Percentiles rank a stretch among this genome's conserved stretches.
phyloP scores from a whole-genome alignment of 1,140 invertebrate species.

The Diplogasteroides magnus region DNA sequence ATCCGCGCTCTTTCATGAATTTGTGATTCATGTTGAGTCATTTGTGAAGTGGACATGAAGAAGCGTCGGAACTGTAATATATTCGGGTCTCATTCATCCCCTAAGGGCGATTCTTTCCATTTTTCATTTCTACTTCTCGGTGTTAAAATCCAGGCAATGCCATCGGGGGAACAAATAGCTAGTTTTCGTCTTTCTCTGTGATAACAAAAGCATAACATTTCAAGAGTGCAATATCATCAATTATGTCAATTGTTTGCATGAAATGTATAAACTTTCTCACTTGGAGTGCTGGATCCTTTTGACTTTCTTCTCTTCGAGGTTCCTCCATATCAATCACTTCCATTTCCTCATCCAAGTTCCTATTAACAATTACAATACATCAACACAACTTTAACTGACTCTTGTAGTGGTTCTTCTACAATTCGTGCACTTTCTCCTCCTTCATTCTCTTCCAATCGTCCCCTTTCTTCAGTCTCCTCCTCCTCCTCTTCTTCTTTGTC shows the following conservation, averaged over 20 bases:
- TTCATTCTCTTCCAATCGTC: not conserved
- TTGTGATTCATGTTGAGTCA: not conserved
- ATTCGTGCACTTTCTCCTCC: not conserved
- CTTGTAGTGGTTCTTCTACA: not conserved
- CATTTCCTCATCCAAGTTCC: not conserved
- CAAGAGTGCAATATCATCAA: not conserved
- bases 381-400: too few relatives aligned
- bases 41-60: not conserved
- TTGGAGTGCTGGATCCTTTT: too few relatives aligned
- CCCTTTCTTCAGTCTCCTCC: not conserved
- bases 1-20: not conserved
- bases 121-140: not conserved
- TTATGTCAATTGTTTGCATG: not conserved
- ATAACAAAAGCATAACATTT: not conserved
- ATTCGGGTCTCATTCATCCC: not conserved
- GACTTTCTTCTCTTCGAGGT: too few relatives aligned
- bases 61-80: not conserved
- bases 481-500: not conserved
- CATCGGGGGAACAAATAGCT: not conserved
- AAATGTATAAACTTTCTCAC: too few relatives aligned
- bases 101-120: not conserved
- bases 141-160: too few relatives aligned
- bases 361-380: not conserved
- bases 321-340: not conserved
- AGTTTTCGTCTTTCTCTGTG: not conserved